phyloP scores from a whole-genome alignment of 2,113 vertebrate species.

The Sardina pilchardus region DNA sequence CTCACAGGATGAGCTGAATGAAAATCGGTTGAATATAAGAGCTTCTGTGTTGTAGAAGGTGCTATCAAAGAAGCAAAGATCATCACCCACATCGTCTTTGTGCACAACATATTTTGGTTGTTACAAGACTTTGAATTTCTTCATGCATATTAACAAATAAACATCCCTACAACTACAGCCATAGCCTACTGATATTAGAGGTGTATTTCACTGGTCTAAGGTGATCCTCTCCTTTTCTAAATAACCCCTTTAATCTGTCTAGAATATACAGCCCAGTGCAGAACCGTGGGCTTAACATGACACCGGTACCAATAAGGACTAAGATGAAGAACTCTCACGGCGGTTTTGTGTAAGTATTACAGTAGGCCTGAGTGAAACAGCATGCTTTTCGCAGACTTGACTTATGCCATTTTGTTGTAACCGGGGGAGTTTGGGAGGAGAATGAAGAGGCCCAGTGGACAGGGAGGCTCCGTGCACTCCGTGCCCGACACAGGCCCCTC shows the following conservation, averaged over 20 bases:
- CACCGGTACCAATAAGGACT: background rate
- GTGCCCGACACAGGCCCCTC: constrained; percentile 8
- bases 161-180: background rate
- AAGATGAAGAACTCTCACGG: background rate
- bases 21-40: background rate
- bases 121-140: background rate
- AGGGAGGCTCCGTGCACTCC: constrained; percentile 21
- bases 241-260: background rate
- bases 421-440: constrained; percentile 24
- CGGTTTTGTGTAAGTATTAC: background rate
- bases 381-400: background rate
- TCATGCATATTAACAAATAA: background rate
- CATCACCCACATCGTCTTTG: background rate
- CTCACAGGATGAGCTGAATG: background rate
- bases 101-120: background rate
- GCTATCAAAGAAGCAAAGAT: background rate
- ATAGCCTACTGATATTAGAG: background rate
- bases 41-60: background rate
- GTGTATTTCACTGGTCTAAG: background rate
- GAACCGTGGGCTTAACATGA: background rate
- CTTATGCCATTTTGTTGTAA: constrained; percentile 10
- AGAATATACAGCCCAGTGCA: background rate
- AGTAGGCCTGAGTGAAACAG: background rate
- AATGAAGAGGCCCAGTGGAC: constrained; percentile 25
- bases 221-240: background rate